A percentile compares a stretch with the other conserved stretches of the same genome.
phyloP scores from a whole-genome alignment of 2,888 invertebrate species.

The Lissonota sp. region DNA sequence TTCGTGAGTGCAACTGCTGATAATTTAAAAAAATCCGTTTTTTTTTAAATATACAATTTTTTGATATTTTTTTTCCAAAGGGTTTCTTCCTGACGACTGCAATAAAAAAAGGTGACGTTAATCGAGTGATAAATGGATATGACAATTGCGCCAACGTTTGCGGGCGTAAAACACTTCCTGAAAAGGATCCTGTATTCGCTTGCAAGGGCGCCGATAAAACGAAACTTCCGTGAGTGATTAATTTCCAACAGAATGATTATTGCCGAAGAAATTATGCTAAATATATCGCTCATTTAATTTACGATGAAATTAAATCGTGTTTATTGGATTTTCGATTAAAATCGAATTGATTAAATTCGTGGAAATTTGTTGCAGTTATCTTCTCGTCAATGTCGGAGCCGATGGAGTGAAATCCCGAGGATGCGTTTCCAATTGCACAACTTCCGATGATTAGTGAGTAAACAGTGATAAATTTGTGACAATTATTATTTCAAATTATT shows the following conservation, averaged over 20 bases:
- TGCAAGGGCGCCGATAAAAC: constrained; percentile 84
- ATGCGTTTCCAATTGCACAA: constrained; percentile 80
- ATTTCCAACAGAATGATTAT: neutral
- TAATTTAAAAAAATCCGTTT: neutral
- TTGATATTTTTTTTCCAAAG: constrained; percentile 73
- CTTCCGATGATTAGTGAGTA: constrained; percentile 74
- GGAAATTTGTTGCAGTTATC: constrained; percentile 68
- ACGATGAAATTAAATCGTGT: neutral
- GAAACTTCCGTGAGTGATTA: constrained; percentile 69
- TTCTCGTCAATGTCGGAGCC: constrained; percentile 65
- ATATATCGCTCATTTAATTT: neutral
- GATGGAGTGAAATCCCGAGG: constrained; percentile 74
- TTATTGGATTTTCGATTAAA: neutral
- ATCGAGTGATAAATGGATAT: constrained; percentile 87
- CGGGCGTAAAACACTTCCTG: constrained; percentile 83
- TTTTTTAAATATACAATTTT: neutral
- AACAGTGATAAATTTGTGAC: neutral
- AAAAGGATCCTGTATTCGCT: constrained; percentile 77
- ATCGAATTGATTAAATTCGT: neutral
- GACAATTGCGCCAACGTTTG: constrained; percentile 89
- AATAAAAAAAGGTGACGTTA: constrained; percentile 85
- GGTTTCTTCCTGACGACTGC: constrained; percentile 82
- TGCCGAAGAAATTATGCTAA: neutral
- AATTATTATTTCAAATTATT: neutral
- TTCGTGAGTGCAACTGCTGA: constrained; percentile 73